Evolutionary conservation across 1,140 invertebrate species (phyloP).

Genomic region (Leptoteleia sp.): DNA sequence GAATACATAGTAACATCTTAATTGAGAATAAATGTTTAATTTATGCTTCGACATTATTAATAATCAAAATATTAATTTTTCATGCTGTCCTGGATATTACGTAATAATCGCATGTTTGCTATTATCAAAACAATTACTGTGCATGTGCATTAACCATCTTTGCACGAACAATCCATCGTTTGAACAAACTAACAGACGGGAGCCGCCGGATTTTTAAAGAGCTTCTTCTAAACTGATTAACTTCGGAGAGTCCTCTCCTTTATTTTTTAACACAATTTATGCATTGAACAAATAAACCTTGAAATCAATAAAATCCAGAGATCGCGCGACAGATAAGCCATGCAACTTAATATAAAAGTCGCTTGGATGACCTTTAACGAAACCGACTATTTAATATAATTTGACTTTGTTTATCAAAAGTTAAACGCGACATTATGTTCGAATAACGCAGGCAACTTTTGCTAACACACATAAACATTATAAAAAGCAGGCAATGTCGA

Average conservation of each 20-base stretch:
- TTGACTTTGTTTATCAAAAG: constrained; percentile 11
- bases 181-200: constrained; percentile 83
- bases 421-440: constrained; percentile 20
- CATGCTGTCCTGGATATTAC: constrained; percentile 72
- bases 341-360: constrained; percentile 53
- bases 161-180: constrained; percentile 16
- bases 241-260: constrained; percentile 76
- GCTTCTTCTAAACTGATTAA: constrained; percentile 89
- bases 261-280: constrained; percentile 80
- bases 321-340: constrained; percentile 72
- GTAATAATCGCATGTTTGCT: constrained; percentile 39
- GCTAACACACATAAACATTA: constrained; percentile 21
- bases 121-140: no score
- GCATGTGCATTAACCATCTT: constrained; percentile 14
- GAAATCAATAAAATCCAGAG: constrained; percentile 56
- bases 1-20: no score
- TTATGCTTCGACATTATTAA: constrained; percentile 41
- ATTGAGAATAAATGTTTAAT: no score
- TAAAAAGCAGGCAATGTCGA: constrained; percentile 73
- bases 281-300: constrained; percentile 71
- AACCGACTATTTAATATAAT: constrained; percentile 26
- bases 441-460: constrained; percentile 20
- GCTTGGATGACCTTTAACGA: constrained; percentile 21
- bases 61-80: constrained; percentile 65
- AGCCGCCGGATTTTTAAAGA: constrained; percentile 93